Percentiles rank a stretch among this genome's conserved stretches.
Conservation (phyloP, 2,888 invertebrate genomes). For the Hedya salicella region DNA sequence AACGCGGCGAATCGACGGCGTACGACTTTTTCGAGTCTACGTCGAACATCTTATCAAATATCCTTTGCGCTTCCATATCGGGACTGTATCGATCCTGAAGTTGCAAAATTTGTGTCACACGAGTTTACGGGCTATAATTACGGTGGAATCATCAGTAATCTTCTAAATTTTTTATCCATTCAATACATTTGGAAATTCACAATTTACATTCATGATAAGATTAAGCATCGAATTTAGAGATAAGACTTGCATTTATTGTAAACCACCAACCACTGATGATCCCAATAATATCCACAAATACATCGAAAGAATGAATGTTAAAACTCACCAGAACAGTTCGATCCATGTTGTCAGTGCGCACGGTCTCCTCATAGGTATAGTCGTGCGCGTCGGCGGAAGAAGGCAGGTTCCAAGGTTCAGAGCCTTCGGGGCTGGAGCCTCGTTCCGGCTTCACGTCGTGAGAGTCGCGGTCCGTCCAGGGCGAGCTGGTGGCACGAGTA, state of each 20-base stretch:
- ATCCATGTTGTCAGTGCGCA: conserved; percentile 73
- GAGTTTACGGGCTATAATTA: conserved; percentile 33
- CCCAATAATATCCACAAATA: conserved; percentile 28
- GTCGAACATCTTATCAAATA: conserved; percentile 86
- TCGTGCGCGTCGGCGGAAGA: conserved; percentile 68
- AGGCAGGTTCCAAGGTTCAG: conserved; percentile 75
- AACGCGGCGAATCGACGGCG: conserved; percentile 78
- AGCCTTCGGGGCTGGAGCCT: conserved; percentile 72
- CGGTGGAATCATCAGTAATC: conserved; percentile 50
- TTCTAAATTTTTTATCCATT: too few species aligned
- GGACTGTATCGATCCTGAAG: conserved; percentile 85
- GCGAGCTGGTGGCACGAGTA: conserved; percentile 68
- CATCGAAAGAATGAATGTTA: conserved; percentile 17
- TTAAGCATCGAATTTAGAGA: too few species aligned
- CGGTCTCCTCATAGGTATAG: conserved; percentile 77
- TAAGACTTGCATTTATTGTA: too few species aligned
- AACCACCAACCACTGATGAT: conserved; percentile 43
- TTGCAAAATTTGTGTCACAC: conserved; percentile 70
- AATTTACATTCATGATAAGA: too few species aligned
- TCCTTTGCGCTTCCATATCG: conserved; percentile 84
- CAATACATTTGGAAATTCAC: too few species aligned
- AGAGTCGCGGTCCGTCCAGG: conserved; percentile 69
- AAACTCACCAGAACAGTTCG: conserved; percentile 79
- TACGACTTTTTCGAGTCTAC: conserved; percentile 80
- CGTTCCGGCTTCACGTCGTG: conserved; percentile 66